Evolutionary conservation across 2,797 vertebrate genomes (phyloP).

Genomic region (Ctenopoma multispine): DNA sequence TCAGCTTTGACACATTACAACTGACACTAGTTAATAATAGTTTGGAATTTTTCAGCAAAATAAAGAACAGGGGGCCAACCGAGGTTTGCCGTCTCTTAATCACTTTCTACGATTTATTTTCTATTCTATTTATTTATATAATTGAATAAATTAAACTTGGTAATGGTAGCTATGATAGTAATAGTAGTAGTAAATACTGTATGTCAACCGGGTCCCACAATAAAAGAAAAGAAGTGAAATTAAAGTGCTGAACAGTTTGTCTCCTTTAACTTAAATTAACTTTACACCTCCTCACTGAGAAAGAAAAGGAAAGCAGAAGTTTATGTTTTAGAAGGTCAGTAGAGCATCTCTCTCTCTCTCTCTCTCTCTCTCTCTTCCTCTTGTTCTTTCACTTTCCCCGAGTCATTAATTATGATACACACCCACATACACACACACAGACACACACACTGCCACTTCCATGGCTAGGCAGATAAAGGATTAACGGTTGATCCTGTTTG

Average conservation of each 20-base stretch:
- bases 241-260: no score
- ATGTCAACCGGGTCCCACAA: no score
- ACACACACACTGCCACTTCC: conserved; percentile 64
- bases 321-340: conserved; percentile 46
- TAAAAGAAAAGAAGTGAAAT: no score
- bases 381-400: conserved; percentile 23
- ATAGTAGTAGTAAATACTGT: no score
- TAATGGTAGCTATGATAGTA: no score
- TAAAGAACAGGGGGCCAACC: no score
- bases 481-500: conserved; percentile 81
- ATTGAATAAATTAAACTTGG: no score
- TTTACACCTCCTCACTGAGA: conserved; percentile 11
- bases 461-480: conserved; percentile 80
- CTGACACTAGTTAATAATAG: neutral
- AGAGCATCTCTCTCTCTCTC: conserved; percentile 28
- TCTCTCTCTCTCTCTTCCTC: conserved; percentile 1
- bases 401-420: conserved; percentile 65
- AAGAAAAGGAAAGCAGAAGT: conserved; percentile 12
- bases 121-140: no score
- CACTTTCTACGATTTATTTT: no score
- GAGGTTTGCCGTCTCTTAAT: no score
- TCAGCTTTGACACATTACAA: no score
- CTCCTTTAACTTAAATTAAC: neutral
- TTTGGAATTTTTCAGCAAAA: no score
- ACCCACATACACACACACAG: conserved; percentile 32